phyloP scores from a whole-genome alignment of 2,113 vertebrate species.

The Callithrix jacchus region DNA sequence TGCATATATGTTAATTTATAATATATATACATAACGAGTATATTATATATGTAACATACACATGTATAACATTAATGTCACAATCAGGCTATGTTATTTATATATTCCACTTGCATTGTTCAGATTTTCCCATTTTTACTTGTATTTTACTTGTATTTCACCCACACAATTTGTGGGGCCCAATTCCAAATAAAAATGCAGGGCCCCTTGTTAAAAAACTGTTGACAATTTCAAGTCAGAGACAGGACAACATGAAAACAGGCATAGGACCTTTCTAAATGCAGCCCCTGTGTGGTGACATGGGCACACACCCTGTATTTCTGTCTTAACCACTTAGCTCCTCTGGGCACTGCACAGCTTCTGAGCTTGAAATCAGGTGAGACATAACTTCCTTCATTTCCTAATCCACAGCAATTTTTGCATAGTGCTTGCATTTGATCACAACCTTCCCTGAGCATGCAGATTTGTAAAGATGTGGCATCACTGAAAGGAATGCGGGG shows the following conservation, averaged over 20 bases:
- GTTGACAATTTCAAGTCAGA: background rate
- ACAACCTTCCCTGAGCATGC: background rate
- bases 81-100: background rate
- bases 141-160: background rate
- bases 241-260: background rate
- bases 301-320: fast-evolving
- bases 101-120: background rate
- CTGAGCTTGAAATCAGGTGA: background rate
- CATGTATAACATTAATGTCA: background rate
- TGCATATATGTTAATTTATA: too few relatives aligned
- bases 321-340: background rate
- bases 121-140: background rate
- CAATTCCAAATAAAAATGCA: background rate
- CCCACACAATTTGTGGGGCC: background rate
- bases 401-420: background rate
- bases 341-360: background rate
- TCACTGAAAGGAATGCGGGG: background rate
- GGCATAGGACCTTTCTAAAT: background rate
- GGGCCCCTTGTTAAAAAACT: background rate
- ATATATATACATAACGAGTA: too few relatives aligned
- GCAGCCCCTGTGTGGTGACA: background rate
- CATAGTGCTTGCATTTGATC: background rate
- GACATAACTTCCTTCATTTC: background rate
- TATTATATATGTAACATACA: too few relatives aligned
- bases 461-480: background rate